Conservation (phyloP, 2,888 invertebrate genomes). For the Cybosia mesomella region DNA sequence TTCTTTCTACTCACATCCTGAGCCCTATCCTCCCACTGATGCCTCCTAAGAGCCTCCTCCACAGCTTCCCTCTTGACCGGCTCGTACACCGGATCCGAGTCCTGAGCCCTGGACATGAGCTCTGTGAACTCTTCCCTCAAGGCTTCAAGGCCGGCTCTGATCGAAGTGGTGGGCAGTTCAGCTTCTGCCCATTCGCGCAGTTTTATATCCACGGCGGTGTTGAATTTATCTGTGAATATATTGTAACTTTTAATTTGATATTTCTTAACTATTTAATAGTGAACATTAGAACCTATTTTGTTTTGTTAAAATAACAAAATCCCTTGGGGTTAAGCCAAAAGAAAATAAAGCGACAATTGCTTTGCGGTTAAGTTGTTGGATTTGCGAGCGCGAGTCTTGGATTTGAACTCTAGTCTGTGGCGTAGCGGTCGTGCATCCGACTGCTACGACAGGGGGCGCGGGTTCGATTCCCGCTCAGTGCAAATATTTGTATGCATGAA, state of each 20-base stretch:
- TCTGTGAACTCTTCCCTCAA: slow-evolving; percentile 77
- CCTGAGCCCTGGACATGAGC: slow-evolving; percentile 73
- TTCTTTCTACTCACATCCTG: slow-evolving; percentile 76
- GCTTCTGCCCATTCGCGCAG: slow-evolving; percentile 98
- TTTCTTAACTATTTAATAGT: too few species aligned
- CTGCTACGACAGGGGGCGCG: too few species aligned
- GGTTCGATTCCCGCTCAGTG: too few species aligned
- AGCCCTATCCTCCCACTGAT: slow-evolving; percentile 98
- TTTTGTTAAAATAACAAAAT: too few species aligned
- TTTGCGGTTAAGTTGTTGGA: too few species aligned
- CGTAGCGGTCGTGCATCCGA: too few species aligned
- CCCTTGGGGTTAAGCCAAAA: too few species aligned
- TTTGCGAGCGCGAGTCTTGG: too few species aligned
- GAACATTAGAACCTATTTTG: too few species aligned
- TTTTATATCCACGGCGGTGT: slow-evolving; percentile 97
- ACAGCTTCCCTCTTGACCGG: slow-evolving; percentile 95
- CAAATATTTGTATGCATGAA: too few species aligned
- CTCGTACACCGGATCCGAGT: slow-evolving; percentile 96
- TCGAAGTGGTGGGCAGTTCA: slow-evolving; percentile 91
- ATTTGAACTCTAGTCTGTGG: too few species aligned
- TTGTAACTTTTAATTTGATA: not conserved
- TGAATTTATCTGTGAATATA: slow-evolving; percentile 90
- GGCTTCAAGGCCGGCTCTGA: slow-evolving; percentile 91
- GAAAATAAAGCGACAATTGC: too few species aligned
- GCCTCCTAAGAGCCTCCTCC: slow-evolving; percentile 93